These are phyloP conservation scores for Platysternon megacephalum DNA, from an alignment of 2,113 vertebrate genomes.

Conservation along the genomic window DNA sequence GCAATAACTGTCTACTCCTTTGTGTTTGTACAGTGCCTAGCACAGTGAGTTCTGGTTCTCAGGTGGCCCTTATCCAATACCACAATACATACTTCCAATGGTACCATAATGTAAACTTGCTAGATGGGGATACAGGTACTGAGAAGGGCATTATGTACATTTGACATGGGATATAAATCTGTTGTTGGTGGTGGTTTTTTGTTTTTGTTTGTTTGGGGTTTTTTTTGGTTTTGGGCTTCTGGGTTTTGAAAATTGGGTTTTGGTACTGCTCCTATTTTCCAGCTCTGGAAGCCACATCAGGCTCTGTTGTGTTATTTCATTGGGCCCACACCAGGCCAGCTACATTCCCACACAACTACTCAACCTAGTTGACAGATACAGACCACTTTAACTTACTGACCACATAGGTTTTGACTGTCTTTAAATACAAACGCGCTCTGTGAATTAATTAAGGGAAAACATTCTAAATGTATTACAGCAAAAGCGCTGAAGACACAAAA, in stretches of 20 bases:
- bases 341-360: fast-evolving
- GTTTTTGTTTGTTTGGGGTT: no score
- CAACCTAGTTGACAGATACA: background rate
- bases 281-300: background rate
- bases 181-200: no score
- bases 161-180: background rate
- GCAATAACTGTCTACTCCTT: background rate
- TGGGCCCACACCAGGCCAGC: background rate
- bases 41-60: background rate
- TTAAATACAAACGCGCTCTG: background rate
- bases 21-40: background rate
- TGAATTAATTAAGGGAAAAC: background rate
- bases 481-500: background rate
- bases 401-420: background rate
- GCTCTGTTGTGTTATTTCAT: background rate
- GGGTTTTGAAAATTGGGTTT: fast-evolving
- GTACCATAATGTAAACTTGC: background rate
- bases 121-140: background rate
- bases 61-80: background rate
- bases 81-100: fast-evolving
- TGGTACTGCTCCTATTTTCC: background rate
- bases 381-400: background rate
- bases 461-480: background rate
- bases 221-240: background rate
- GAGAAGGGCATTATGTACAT: fast-evolving